phyloP scores from a whole-genome alignment of 2,797 vertebrate genomes.

The Hydrophis major region DNA sequence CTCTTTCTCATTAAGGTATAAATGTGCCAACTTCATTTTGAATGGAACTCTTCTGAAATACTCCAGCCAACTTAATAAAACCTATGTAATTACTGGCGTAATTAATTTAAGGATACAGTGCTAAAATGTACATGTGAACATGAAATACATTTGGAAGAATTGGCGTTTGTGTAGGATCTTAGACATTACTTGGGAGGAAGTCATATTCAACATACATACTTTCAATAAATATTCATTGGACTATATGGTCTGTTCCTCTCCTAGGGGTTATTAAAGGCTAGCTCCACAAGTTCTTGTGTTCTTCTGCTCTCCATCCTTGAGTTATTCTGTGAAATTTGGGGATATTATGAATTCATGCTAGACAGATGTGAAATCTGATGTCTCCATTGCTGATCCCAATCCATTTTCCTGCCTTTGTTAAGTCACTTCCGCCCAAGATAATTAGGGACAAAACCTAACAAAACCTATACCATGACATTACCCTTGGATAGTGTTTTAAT shows the following conservation, averaged over 20 bases:
- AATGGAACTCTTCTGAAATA: neutral
- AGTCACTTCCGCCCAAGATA: neutral
- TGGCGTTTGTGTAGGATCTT: neutral
- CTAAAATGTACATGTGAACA: neutral
- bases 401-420: neutral
- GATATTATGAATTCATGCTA: neutral
- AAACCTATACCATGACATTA: neutral
- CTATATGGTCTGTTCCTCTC: neutral
- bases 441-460: neutral
- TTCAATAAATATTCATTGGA: neutral
- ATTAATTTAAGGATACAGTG: neutral
- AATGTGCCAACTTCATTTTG: conserved; percentile 18
- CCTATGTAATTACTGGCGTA: accelerated
- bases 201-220: neutral
- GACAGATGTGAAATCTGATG: neutral
- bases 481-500: neutral
- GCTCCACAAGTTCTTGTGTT: neutral
- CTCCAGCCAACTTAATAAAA: conserved; percentile 5
- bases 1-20: conserved; percentile 20
- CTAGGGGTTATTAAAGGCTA: neutral
- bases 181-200: neutral
- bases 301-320: neutral
- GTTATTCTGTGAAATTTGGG: neutral
- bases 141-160: neutral
- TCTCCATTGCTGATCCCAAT: neutral